Evolutionary conservation across 2,113 vertebrate species (phyloP), one percentile per base, ranked within the genome.

Genomic region (Spermophilus dauricus): DNA sequence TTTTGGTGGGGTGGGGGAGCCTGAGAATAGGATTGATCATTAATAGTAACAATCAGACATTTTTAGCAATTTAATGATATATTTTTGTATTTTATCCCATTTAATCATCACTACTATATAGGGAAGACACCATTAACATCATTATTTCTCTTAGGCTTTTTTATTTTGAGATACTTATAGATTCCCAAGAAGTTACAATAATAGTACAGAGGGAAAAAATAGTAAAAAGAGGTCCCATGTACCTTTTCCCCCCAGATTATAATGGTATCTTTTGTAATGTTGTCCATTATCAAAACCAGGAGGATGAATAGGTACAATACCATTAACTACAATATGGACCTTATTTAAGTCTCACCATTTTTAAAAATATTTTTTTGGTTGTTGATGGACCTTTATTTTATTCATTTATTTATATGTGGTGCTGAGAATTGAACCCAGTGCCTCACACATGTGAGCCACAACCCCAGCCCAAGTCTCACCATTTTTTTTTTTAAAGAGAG

Each of bases 141-240:
- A 61, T 63, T 3, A 48, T 82, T 92, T 94, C 58, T 86, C 58
- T 77, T 45, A 42, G 80, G 18, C 4, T 72, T 77, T 86, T 91
- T 72, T 17, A 34, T 87, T 91, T 89, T 70, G 9, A 95, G 78
- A 51, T 90, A 86, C 76, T 86, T 34, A 72, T 42, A 51, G 22
- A 53, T 14, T 75, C 32, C 53, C 3, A 16, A 65, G 28, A 75
- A 93, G 39, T 78, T 69, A 26, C 4, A 84, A 82, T 80, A 80
- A 30, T 63, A 87, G 51, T 24, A 85, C 26, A 53, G 18, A 96
- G 73, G 73, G 58, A 61, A 61, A 82, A 88, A 84, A n/a, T 63
- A 84, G 42, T 28, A 89, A 14, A 53, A 14, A 95, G 73, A 67
- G 1, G 48, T 51, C 18, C 11, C 1, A 1, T 17, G 45, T 34